Base-by-base conservation (phyloP, 2,888 invertebrate genomes). In the Brachyptera risi region DNA sequence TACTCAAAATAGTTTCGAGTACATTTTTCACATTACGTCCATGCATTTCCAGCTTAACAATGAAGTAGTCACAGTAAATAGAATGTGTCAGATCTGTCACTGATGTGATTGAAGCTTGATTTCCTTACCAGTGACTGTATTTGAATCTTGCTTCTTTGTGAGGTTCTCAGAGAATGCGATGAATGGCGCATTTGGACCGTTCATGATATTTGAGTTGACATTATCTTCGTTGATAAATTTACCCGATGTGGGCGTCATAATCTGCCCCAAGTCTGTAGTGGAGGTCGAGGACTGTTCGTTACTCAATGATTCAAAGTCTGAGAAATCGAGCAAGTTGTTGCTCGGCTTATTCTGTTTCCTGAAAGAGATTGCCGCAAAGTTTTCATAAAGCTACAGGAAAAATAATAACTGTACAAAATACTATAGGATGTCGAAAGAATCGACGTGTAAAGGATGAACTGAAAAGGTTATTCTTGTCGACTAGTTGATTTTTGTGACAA, bases 281-380 rank as follows among this genome's bases (percentile, higher is more conserved):
- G 58, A 49, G 35, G 59, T 59, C 35, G 63, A 54, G 7, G 57
- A 54, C 38, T 60, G 62, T 26, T 56, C 62, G 42, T 65, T 65
- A 38, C 58, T 60, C 56, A 65, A 61, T 13, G 62, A 66, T 76
- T 78, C 4, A 70, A 75, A 75, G 68, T 75, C 75, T 71, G 76
- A 74, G 68, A 78, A 73, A 73, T 78, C 78, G 71, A 78, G 73
- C 68, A 78, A 74, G 72, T 76, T 77, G 74, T 78, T 78, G 68
- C 77, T 77, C 70, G 76, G 76, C 73, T 78, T 78, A 72, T 77
- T 78, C 72, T 77, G 76, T 69, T 76, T 76, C 71, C 78, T 79
- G 74, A 65, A 75, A 68, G 21, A 63, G 58, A 62, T 44, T 4
- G 7, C 19, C 44, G n/a, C n/a, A 5, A 21, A 21, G 15, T 19